Evolutionary conservation across 2,113 vertebrate species (phyloP).

Genomic region (Hyla sarda): DNA sequence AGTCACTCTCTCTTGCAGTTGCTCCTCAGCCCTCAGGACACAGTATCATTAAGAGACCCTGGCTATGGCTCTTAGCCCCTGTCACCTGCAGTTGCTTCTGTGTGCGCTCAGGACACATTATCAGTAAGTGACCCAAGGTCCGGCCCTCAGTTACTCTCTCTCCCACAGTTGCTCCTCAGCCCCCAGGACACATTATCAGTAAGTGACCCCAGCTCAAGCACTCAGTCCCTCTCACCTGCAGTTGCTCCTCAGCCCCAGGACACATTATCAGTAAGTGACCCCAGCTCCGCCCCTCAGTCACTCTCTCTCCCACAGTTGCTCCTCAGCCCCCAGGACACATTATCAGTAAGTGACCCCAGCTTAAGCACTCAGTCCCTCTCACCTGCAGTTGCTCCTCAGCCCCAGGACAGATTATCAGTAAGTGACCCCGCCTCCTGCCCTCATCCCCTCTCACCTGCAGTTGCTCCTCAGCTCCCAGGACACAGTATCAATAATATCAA

Average conservation of each 20-base stretch:
- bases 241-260: not conserved
- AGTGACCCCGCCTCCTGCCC: too few relatives aligned
- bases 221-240: not conserved
- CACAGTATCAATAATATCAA: too few relatives aligned
- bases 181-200: constrained; percentile 56
- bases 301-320: constrained; percentile 72
- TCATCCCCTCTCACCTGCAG: too few relatives aligned
- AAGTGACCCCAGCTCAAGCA: too few relatives aligned
- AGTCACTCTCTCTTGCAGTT: not conserved
- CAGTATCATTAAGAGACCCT: too few relatives aligned
- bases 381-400: constrained; percentile 69
- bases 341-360: not conserved
- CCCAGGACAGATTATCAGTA: constrained; percentile 36
- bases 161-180: too few relatives aligned
- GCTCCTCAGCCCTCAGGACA: too few relatives aligned
- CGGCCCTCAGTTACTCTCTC: not conserved
- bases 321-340: constrained; percentile 64
- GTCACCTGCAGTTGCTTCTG: too few relatives aligned
- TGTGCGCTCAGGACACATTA: constrained; percentile 55
- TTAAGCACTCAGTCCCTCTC: not conserved
- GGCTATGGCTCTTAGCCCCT: too few relatives aligned
- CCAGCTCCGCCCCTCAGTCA: not conserved
- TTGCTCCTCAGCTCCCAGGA: too few relatives aligned
- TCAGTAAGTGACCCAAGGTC: constrained; percentile 14
- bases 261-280: not conserved